These are phyloP conservation scores for Alethe diademata DNA, from an alignment of 2,113 vertebrate genomes.

Conservation along the genomic window DNA sequence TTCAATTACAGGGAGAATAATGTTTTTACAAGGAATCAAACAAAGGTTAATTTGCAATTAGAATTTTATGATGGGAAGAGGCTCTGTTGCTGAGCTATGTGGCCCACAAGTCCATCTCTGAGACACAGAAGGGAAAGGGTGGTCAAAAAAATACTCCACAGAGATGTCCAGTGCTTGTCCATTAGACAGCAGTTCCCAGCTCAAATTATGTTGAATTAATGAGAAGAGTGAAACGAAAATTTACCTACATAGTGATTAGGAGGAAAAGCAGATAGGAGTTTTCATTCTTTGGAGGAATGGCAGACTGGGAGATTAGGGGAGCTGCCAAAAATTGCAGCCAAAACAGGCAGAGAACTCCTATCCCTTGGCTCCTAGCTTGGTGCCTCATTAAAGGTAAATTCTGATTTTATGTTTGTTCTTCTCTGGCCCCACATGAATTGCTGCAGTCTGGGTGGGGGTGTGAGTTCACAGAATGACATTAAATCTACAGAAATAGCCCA, in stretches of 20 bases:
- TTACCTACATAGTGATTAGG: neutral
- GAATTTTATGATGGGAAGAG: conserved; percentile 29
- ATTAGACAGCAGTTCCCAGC: neutral
- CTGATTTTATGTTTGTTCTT: neutral
- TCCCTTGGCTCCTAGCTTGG: neutral
- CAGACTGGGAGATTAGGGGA: neutral
- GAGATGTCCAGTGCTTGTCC: neutral
- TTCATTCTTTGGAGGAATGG: neutral
- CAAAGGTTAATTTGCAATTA: conserved; percentile 59
- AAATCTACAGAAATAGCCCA: neutral
- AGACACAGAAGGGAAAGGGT: neutral
- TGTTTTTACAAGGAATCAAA: conserved; percentile 24
- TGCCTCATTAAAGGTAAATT: neutral
- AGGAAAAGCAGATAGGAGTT: neutral
- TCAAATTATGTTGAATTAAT: neutral
- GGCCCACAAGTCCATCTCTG: neutral
- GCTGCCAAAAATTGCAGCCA: neutral
- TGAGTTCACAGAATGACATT: neutral
- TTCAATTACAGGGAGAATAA: conserved; percentile 20
- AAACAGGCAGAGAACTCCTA: neutral
- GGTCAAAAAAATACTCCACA: neutral
- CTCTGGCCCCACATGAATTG: neutral
- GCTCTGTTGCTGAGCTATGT: neutral
- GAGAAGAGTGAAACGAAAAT: neutral
- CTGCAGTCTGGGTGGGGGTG: neutral